A percentile compares a stretch with the other conserved stretches of the same genome.
phyloP scores from a whole-genome alignment of 2,797 vertebrate genomes.

The Neopelma chrysocephalum region DNA sequence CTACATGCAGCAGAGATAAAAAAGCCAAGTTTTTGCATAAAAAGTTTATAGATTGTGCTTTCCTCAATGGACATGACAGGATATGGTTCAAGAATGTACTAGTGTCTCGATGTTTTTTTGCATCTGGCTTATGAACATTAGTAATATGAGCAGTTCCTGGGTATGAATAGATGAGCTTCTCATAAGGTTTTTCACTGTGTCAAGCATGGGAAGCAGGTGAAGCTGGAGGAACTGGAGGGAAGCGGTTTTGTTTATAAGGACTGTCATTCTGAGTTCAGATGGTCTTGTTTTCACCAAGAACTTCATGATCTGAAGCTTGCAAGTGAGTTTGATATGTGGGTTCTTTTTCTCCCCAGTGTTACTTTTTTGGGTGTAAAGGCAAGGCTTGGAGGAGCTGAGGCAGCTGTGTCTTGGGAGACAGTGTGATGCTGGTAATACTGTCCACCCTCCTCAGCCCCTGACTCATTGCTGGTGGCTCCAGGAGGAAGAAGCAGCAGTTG shows the following conservation, averaged over 20 bases:
- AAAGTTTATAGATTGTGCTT: neutral
- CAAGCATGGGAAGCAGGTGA: conserved; percentile 13
- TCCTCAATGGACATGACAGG: neutral
- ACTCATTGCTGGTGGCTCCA: neutral
- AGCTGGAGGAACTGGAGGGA: conserved; percentile 9
- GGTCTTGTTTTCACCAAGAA: neutral
- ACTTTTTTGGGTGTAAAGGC: neutral
- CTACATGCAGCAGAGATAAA: neutral
- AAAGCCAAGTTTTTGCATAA: neutral
- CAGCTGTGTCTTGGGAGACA: neutral
- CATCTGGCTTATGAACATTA: conserved; percentile 3
- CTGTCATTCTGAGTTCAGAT: neutral
- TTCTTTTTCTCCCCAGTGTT: neutral
- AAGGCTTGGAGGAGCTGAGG: neutral
- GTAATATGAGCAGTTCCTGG: neutral
- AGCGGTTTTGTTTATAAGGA: neutral
- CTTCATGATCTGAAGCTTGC: neutral
- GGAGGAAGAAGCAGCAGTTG: neutral
- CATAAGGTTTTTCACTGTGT: neutral
- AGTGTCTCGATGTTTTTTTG: neutral
- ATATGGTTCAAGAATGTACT: neutral
- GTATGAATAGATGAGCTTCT: conserved; percentile 18
- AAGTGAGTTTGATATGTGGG: neutral
- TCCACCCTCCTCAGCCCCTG: neutral
- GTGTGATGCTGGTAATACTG: neutral